Evolutionary conservation across 2,113 vertebrate genomes (phyloP).

Genomic region (Cacatua alba): DNA sequence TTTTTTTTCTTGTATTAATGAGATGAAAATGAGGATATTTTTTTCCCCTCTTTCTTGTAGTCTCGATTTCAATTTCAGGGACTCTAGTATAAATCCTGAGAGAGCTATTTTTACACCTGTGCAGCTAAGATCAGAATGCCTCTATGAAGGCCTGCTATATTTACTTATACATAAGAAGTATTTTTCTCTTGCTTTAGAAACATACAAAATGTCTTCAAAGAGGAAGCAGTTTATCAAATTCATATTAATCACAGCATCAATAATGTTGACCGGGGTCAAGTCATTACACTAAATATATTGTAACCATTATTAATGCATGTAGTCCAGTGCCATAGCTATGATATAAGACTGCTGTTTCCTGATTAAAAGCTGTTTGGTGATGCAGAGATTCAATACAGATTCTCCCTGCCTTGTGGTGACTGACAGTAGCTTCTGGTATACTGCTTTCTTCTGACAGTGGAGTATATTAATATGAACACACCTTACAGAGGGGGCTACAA

Average conservation of each 20-base stretch:
- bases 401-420: conserved; percentile 41
- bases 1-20: background rate
- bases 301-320: conserved; percentile 69
- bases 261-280: conserved; percentile 69
- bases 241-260: conserved; percentile 69
- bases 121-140: conserved; percentile 20
- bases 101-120: conserved; percentile 53
- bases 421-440: conserved; percentile 62
- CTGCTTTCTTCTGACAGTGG: conserved; percentile 30
- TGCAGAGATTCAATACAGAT: conserved; percentile 42
- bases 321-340: conserved; percentile 62
- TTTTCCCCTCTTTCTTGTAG: accelerated
- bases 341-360: conserved; percentile 64
- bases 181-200: conserved; percentile 60
- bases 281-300: conserved; percentile 76
- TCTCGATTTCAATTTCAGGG: conserved; percentile 1
- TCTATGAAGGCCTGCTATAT: conserved; percentile 1
- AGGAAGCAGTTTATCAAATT: conserved; percentile 77
- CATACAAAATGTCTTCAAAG: conserved; percentile 65
- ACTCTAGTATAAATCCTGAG: conserved; percentile 13
- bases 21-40: background rate
- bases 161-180: conserved; percentile 59
- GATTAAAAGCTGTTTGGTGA: conserved; percentile 68
- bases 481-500: conserved; percentile 53
- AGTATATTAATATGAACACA: conserved; percentile 39